Evolutionary conservation across 2,888 invertebrate genomes (phyloP).

Genomic region (Synergus laeviventris): DNA sequence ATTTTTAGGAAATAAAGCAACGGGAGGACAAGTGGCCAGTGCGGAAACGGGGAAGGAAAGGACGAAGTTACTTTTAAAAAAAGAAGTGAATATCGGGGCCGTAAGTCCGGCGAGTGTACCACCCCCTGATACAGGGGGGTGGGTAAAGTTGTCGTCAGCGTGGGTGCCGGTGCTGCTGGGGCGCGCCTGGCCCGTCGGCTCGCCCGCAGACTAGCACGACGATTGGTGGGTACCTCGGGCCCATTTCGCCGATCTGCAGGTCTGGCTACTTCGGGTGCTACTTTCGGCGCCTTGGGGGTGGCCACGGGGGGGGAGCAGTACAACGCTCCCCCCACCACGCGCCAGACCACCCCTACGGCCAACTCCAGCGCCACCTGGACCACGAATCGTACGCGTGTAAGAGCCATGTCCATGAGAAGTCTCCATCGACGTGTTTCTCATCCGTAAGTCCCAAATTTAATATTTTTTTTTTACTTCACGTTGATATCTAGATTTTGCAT

Average conservation of each 20-base stretch:
- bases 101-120: conserved; percentile 72
- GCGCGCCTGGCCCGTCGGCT: conserved; percentile 80
- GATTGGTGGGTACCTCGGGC: conserved; percentile 78
- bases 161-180: conserved; percentile 82
- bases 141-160: conserved; percentile 77
- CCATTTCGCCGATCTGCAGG: conserved; percentile 73
- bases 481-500: not conserved
- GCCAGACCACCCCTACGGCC: conserved; percentile 60
- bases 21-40: conserved; percentile 41
- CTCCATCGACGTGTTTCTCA: conserved; percentile 73
- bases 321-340: conserved; percentile 60
- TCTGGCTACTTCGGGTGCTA: conserved; percentile 63
- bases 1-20: not conserved
- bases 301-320: conserved; percentile 63
- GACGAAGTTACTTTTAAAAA: conserved; percentile 34
- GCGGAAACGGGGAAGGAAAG: conserved; percentile 42
- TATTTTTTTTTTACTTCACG: conserved; percentile 8
- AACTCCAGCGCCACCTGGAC: conserved; percentile 57
- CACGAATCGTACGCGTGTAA: conserved; percentile 63
- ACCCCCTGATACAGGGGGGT: conserved; percentile 80
- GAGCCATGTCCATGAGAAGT: conserved; percentile 73
- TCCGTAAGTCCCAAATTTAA: conserved; percentile 66
- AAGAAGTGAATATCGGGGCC: conserved; percentile 51
- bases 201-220: conserved; percentile 72
- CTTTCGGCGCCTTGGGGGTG: conserved; percentile 59